Conservation (phyloP, 2,888 invertebrate species). For the Drosophila anomalata region DNA sequence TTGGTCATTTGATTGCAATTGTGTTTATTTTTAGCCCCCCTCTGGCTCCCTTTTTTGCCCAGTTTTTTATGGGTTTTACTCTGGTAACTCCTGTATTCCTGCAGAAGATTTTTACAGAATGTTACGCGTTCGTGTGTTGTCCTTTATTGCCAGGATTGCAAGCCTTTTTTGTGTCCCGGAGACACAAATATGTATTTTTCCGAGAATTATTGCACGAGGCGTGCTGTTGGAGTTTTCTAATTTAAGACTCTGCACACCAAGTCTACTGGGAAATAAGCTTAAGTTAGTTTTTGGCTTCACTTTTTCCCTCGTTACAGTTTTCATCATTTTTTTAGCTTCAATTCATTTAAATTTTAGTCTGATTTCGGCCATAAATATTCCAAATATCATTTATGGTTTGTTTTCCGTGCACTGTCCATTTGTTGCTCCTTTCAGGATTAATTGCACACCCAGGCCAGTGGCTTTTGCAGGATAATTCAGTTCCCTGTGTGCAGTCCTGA, state of each 20-base stretch:
- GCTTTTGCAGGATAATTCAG: conserved; percentile 19
- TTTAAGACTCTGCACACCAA: conserved; percentile 13
- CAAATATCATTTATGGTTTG: not conserved
- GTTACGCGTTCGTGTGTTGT: not conserved
- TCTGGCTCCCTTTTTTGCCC: not conserved
- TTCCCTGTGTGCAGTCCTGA: conserved; percentile 10
- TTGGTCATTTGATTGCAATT: conserved; percentile 21
- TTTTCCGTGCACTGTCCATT: conserved; percentile 21
- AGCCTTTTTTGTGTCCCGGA: not conserved
- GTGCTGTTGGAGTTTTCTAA: not conserved
- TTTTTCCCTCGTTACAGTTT: not conserved
- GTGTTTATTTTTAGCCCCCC: conserved; percentile 2
- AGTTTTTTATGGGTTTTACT: conserved; percentile 16
- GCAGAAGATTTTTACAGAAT: conserved; percentile 2
- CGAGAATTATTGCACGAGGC: conserved; percentile 5
- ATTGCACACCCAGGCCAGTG: conserved; percentile 31
- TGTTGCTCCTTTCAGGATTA: conserved; percentile 34
- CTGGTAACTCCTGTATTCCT: not conserved
- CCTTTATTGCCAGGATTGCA: conserved; percentile 2
- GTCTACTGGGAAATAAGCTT: not conserved
- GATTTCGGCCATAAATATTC: not conserved
- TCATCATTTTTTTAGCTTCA: not conserved
- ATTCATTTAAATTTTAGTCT: not conserved
- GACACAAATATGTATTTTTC: not conserved
- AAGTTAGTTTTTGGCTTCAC: not conserved